Base-by-base conservation (phyloP, 2,888 invertebrate species). In the Danaus chrysippus region DNA sequence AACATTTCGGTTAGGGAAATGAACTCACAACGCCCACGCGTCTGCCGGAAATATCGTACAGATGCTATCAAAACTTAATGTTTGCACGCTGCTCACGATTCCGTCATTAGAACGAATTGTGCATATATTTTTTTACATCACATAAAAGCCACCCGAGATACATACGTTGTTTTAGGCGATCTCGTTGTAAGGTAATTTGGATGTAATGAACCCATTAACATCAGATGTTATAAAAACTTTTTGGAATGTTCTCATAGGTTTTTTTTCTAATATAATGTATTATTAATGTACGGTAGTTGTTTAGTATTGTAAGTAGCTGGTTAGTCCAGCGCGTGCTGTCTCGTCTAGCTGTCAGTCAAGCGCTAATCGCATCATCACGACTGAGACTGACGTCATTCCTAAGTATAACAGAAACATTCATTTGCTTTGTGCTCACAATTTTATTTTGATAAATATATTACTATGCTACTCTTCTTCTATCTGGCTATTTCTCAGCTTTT, bases 71-170 rank as follows among this genome's bases (percentile, higher is more conserved):
- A 66, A 64, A 68, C 71, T 74, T 73, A 77, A 75, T 77, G 80
- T 79, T 77, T 77, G 77, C 77, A 81, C 76, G 77, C 78, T 71
- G 78, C 71, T 76, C 89, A 90, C 89, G 89, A 88, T 80, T 89
- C 79, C 75, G 84, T 83, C 89, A 87, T 90, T 88, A 89, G 83
- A 77, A 76, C 71, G 78, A 83, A 79, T 81, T 87, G 79, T 83
- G 71, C 79, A 79, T 82, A 84, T 85, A 83, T 85, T 78, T 43
- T 43, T 11, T 10, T 49, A 73, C 77, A 70, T 76, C 74, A 78
- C 76, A 67, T 75, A 81, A 80, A 81, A 83, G 82, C 15, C 10
- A 17, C 15, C 49, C 23, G 23, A 34, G 23, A 34, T 34, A 34
- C 23, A 34, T 1, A 34, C 23, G 6, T 34, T 34, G 23, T 17